Evolutionary conservation across 2,797 vertebrate genomes (phyloP).

Genomic region (Lepilemur septentrionalis): DNA sequence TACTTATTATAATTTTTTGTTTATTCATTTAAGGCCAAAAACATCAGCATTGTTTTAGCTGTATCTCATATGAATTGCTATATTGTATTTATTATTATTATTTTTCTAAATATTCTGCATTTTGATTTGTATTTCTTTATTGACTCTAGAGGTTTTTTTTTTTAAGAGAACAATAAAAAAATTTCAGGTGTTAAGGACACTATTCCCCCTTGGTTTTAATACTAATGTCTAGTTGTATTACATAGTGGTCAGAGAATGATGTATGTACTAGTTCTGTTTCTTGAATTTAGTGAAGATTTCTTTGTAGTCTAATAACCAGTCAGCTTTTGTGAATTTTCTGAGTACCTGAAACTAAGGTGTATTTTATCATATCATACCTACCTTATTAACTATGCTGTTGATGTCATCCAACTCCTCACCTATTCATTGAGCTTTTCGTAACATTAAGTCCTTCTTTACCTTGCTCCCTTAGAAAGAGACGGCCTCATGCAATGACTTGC

Average conservation of each 20-base stretch:
- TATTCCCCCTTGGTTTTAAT: not conserved
- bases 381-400: not conserved
- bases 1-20: not conserved
- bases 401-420: not conserved
- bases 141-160: not conserved
- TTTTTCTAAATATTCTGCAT: not conserved
- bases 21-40: not conserved
- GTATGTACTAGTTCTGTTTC: not conserved
- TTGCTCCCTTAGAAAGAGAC: not conserved
- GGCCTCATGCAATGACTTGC: not conserved
- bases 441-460: not conserved
- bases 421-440: not conserved
- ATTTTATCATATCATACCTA: not conserved
- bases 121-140: constrained; percentile 4
- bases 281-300: not conserved
- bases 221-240: not conserved
- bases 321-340: not conserved
- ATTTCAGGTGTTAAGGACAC: not conserved
- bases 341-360: not conserved
- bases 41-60: not conserved
- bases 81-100: not conserved
- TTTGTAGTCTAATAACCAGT: not conserved
- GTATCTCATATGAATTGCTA: not conserved
- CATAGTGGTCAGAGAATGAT: not conserved
- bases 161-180: not conserved